Percentiles rank a stretch among this genome's conserved stretches.
phyloP scores from a whole-genome alignment of 1,140 invertebrate genomes.

The Aphaenogaster rudis region DNA sequence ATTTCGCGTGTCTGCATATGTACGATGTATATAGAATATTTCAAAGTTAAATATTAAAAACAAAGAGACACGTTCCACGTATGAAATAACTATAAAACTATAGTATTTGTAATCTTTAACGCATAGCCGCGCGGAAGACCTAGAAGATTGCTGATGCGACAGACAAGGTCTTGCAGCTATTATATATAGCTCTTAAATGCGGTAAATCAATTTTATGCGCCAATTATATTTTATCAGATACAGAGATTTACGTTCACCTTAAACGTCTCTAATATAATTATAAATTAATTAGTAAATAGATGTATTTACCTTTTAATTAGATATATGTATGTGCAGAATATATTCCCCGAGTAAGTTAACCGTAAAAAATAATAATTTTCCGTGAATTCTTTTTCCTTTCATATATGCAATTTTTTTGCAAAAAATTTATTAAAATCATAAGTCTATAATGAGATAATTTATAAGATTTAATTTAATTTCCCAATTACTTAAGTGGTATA shows the following conservation, averaged over 20 bases:
- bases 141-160: constrained; percentile 22
- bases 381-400: background rate
- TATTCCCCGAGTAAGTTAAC: background rate
- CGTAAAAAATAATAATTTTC: constrained; percentile 3
- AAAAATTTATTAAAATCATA: background rate
- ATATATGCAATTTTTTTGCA: background rate
- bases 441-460: constrained; percentile 6
- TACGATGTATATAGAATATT: background rate
- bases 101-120: background rate
- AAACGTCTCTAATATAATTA: background rate
- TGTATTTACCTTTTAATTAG: too few species aligned
- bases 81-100: background rate
- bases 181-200: background rate
- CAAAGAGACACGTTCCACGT: background rate
- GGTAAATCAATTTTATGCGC: constrained; percentile 12
- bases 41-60: background rate
- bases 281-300: background rate
- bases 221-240: constrained; percentile 10
- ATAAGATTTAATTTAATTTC: background rate
- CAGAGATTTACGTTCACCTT: constrained; percentile 2
- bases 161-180: constrained; percentile 4
- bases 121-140: background rate
- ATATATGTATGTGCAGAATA: background rate
- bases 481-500: background rate
- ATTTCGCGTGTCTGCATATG: constrained; percentile 12